Evolutionary conservation across 2,113 vertebrate genomes (phyloP).

Genomic region (Oreotrochilus melanogaster): DNA sequence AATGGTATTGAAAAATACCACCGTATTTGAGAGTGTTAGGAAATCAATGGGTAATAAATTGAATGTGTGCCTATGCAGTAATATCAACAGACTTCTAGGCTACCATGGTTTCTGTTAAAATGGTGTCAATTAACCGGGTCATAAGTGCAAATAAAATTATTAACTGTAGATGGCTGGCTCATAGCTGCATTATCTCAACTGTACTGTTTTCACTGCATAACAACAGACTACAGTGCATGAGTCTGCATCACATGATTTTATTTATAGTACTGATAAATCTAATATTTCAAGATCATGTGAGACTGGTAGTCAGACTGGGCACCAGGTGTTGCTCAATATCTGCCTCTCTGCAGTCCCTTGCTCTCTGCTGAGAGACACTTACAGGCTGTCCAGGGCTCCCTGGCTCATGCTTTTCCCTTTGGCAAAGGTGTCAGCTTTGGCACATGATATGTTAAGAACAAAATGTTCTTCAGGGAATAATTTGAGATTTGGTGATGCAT

Average conservation of each 20-base stretch:
- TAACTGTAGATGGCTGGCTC: not conserved
- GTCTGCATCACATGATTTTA: slow-evolving; percentile 24
- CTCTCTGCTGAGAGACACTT: not conserved
- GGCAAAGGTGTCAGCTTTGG: not conserved
- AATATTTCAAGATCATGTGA: not conserved
- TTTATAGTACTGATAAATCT: slow-evolving; percentile 42
- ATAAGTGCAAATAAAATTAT: not conserved
- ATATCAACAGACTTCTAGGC: not conserved
- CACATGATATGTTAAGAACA: accelerated
- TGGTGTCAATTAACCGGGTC: not conserved
- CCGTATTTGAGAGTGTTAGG: not conserved
- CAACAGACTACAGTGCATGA: not conserved
- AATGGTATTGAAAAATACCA: not conserved
- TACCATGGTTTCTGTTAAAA: not conserved
- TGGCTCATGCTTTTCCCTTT: accelerated
- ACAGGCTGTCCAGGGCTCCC: not conserved
- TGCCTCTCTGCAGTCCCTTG: not conserved
- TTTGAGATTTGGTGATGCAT: not conserved
- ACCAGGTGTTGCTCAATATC: not conserved
- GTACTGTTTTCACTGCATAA: not conserved
- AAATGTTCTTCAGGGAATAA: not conserved
- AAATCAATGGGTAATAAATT: not conserved
- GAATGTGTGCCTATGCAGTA: not conserved
- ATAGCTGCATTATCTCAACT: not conserved
- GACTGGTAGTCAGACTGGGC: not conserved